A percentile compares a stretch with the other conserved stretches of the same genome.
These are phyloP conservation scores for Carterocephalus palaemon DNA, from an alignment of 2,888 invertebrate species.

Conservation along the genomic window DNA sequence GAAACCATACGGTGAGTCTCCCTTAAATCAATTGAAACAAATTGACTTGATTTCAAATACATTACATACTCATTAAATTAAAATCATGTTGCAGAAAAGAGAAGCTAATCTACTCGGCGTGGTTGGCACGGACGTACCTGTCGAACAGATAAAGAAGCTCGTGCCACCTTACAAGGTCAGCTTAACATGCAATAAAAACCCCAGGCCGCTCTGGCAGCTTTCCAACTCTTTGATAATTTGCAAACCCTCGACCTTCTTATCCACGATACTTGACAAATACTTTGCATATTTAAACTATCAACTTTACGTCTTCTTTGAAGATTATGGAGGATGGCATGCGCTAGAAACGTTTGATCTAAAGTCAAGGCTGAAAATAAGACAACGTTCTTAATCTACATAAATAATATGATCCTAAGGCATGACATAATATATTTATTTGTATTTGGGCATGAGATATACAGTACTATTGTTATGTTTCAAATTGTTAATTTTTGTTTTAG, in stretches of 20 bases:
- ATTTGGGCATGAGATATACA: too few species aligned
- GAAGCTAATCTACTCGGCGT: conserved; percentile 96
- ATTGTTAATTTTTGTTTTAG: conserved; percentile 72
- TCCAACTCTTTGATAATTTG: conserved; percentile 8
- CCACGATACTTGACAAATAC: conserved; percentile 2
- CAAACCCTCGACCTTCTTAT: background rate
- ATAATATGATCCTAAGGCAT: too few species aligned
- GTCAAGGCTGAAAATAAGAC: too few species aligned
- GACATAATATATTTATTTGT: too few species aligned
- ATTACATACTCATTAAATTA: too few species aligned
- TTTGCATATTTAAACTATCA: background rate
- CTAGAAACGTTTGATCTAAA: too few species aligned
- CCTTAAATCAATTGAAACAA: too few species aligned
- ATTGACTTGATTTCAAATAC: too few species aligned
- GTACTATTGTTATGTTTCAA: too few species aligned
- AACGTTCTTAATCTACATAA: too few species aligned
- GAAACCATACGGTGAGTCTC: conserved; percentile 89
- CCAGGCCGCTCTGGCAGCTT: conserved; percentile 1
- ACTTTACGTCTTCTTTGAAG: too few species aligned
- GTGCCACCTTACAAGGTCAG: conserved; percentile 94
- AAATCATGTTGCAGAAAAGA: conserved; percentile 81
- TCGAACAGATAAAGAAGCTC: conserved; percentile 96
- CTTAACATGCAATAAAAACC: conserved; percentile 30
- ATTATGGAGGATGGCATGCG: too few species aligned
- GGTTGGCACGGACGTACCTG: conserved; percentile 97